Evolutionary conservation across 2,888 invertebrate species (phyloP).

Genomic region (Melieria picta): DNA sequence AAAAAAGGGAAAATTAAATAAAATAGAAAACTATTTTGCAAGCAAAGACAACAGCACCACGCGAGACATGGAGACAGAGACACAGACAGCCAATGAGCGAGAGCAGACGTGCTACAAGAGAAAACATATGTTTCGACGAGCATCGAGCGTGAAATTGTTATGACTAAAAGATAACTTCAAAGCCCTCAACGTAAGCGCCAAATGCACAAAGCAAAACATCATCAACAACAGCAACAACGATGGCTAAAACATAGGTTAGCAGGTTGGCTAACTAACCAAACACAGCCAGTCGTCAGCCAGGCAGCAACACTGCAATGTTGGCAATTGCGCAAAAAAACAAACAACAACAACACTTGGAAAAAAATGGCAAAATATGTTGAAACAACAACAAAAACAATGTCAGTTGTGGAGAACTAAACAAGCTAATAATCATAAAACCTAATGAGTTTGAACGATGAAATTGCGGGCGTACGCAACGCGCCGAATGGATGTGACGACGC

Average conservation of each 20-base stretch:
- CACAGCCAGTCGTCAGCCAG: not conserved
- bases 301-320: not conserved
- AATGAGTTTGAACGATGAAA: constrained; percentile 59
- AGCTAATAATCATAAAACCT: constrained; percentile 64
- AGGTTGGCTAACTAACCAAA: constrained; percentile 15
- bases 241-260: not conserved
- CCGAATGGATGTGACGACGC: too few relatives aligned
- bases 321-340: constrained; percentile 10
- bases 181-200: constrained; percentile 4
- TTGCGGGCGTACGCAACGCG: constrained; percentile 27
- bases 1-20: not conserved
- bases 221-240: constrained; percentile 1
- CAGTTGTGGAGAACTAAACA: constrained; percentile 48
- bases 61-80: not conserved
- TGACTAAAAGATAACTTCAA: constrained; percentile 40
- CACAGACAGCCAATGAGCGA: not conserved
- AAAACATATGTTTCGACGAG: constrained; percentile 45
- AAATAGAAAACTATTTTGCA: not conserved
- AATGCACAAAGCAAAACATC: constrained; percentile 12
- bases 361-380: constrained; percentile 22
- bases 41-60: not conserved
- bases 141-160: constrained; percentile 59
- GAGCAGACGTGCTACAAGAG: constrained; percentile 7
- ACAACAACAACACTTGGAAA: constrained; percentile 40
- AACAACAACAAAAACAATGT: constrained; percentile 18